phyloP scores from a whole-genome alignment of 2,113 vertebrate species.

The Proteles cristata region DNA sequence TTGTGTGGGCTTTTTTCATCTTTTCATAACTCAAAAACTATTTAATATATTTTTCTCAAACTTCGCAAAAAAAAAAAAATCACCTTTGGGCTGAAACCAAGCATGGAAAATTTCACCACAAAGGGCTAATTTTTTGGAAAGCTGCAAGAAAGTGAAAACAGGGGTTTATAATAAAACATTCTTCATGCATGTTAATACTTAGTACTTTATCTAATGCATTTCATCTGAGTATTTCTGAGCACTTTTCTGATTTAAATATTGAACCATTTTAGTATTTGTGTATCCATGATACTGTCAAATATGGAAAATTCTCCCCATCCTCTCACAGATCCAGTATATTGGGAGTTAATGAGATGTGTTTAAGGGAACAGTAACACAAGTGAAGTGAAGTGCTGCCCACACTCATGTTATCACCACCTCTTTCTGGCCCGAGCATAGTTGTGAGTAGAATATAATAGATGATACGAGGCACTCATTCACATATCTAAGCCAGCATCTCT shows the following conservation, averaged over 20 bases:
- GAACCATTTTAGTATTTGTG: constrained; percentile 42
- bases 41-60: constrained; percentile 82
- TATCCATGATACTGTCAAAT: constrained; percentile 10
- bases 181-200: constrained; percentile 68
- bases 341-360: neutral
- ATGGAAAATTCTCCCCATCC: neutral
- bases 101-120: constrained; percentile 82
- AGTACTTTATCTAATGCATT: constrained; percentile 69
- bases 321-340: neutral
- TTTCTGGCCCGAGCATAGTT: neutral
- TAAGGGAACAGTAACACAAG: neutral
- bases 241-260: constrained; percentile 47
- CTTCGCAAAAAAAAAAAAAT: constrained; percentile 62
- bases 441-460: neutral
- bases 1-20: constrained; percentile 80
- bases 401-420: neutral
- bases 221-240: constrained; percentile 71
- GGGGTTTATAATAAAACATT: constrained; percentile 73
- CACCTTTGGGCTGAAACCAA: constrained; percentile 80
- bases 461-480: neutral
- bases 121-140: constrained; percentile 79
- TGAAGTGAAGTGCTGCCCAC: neutral
- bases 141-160: constrained; percentile 76
- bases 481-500: neutral
- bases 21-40: constrained; percentile 78